Percentiles rank a stretch among this genome's conserved stretches.
Conservation (phyloP, 2,797 vertebrate genomes). For the Acipenser transmontanus region DNA sequence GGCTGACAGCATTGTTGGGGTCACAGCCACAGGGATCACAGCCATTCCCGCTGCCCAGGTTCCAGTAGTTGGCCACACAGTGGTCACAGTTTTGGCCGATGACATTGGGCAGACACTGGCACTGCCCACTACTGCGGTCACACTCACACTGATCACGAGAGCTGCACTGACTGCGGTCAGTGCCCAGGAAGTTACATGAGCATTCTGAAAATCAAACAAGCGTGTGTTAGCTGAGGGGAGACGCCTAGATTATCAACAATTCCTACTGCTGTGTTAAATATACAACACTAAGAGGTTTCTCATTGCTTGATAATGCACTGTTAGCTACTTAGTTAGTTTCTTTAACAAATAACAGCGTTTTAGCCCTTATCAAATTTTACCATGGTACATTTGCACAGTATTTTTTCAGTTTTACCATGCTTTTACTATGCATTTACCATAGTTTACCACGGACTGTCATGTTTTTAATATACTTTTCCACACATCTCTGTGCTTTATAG, state of each 20-base stretch:
- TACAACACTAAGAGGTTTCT: neutral
- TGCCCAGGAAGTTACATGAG: constrained; percentile 82
- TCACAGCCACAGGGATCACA: constrained; percentile 83
- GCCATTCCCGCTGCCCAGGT: constrained; percentile 74
- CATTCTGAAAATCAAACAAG: constrained; percentile 64
- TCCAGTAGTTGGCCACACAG: constrained; percentile 87
- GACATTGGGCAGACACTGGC: constrained; percentile 79
- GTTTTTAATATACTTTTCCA: too few relatives aligned
- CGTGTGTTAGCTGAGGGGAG: neutral
- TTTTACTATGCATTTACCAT: too few relatives aligned
- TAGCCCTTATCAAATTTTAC: too few relatives aligned
- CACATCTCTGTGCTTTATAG: too few relatives aligned
- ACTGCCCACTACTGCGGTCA: constrained; percentile 76
- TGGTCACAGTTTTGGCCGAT: constrained; percentile 82
- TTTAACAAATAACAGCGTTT: too few relatives aligned
- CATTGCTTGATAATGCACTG: too few relatives aligned
- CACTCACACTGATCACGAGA: constrained; percentile 75
- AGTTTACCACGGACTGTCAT: too few relatives aligned
- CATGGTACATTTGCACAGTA: too few relatives aligned
- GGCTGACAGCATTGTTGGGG: constrained; percentile 67
- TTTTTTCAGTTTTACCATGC: too few relatives aligned
- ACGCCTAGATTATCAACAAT: neutral
- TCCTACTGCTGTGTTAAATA: neutral
- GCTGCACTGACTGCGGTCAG: constrained; percentile 69
- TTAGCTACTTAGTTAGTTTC: too few relatives aligned